These are phyloP conservation scores for Volucella inflata DNA, from an alignment of 2,888 invertebrate genomes.

Conservation along the genomic window DNA sequence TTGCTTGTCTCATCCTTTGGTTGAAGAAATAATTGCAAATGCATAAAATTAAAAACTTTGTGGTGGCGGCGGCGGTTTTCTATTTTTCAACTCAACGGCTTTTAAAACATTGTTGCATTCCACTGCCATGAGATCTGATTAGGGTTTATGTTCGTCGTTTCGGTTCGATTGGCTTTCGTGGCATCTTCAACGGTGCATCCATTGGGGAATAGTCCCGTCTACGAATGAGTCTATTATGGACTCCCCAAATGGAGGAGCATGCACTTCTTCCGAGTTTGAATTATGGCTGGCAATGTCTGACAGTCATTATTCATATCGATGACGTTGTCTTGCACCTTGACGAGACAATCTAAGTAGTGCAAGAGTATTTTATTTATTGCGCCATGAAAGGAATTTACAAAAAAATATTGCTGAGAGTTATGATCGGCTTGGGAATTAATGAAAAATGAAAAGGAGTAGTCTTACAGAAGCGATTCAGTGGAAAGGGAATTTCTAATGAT, in stretches of 20 bases:
- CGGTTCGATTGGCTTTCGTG: constrained; percentile 63
- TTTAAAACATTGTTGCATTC: constrained; percentile 36
- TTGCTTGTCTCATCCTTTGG: constrained; percentile 32
- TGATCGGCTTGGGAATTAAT: neutral
- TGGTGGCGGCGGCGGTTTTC: neutral
- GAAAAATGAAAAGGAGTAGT: neutral
- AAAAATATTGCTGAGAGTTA: constrained; percentile 3
- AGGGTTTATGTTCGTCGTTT: constrained; percentile 64
- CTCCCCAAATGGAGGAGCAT: neutral
- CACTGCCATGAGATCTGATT: constrained; percentile 40
- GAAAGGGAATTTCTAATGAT: too few species aligned
- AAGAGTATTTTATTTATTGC: constrained; percentile 44
- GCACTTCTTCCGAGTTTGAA: constrained; percentile 28
- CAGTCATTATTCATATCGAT: constrained; percentile 53
- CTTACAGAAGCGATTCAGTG: neutral
- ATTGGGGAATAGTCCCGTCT: constrained; percentile 37
- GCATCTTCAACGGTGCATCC: constrained; percentile 61
- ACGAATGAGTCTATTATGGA: neutral
- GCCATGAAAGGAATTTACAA: constrained; percentile 18
- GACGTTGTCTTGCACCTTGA: constrained; percentile 37
- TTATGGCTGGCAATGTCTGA: constrained; percentile 28
- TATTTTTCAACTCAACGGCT: constrained; percentile 64
- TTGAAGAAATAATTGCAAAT: constrained; percentile 41
- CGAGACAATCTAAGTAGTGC: constrained; percentile 51
- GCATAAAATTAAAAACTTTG: constrained; percentile 30